Percentiles rank a stretch among this genome's conserved stretches.
Evolutionary conservation across 2,888 invertebrate species (phyloP).

Genomic region (Maniola hyperantus): DNA sequence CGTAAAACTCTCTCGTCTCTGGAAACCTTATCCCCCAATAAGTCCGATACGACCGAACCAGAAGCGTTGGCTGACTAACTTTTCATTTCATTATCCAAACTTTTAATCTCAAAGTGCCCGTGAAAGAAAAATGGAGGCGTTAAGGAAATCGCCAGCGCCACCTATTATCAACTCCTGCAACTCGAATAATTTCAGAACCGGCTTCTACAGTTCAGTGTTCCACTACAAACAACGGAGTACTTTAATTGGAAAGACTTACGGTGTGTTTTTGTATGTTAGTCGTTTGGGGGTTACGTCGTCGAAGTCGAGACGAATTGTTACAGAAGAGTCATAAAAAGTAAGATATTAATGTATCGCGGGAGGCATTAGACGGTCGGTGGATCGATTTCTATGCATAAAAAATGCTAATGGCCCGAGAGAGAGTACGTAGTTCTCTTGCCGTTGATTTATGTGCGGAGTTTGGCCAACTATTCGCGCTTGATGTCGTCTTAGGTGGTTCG

Average conservation of each 20-base stretch:
- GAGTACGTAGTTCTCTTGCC: conserved; percentile 65
- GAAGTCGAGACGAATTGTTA: conserved; percentile 68
- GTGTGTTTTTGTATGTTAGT: conserved; percentile 16
- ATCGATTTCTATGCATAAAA: conserved; percentile 83
- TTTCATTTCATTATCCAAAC: conserved; percentile 79
- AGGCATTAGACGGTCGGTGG: conserved; percentile 79
- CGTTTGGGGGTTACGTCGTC: conserved; percentile 49
- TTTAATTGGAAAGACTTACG: conserved; percentile 2
- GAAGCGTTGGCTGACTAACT: conserved; percentile 53
- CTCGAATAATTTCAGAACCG: conserved; percentile 53
- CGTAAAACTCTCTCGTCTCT: conserved; percentile 17
- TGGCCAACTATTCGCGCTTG: conserved; percentile 64
- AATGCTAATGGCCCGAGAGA: conserved; percentile 79
- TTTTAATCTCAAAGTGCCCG: conserved; percentile 83
- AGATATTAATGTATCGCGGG: conserved; percentile 83
- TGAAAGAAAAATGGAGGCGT: conserved; percentile 80
- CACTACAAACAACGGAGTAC: conserved; percentile 1
- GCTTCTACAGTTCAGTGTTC: conserved; percentile 31
- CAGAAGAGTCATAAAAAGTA: conserved; percentile 82
- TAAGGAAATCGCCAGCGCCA: conserved; percentile 79
- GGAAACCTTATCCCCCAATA: conserved; percentile 46
- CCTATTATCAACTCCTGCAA: conserved; percentile 77
- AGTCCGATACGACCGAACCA: conserved; percentile 56
- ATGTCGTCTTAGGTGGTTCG: conserved; percentile 52
- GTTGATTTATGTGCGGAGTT: conserved; percentile 75